Evolutionary conservation across 2,797 vertebrate genomes (phyloP), one percentile per base, ranked within the genome.

Genomic region (Cyprinodon diabolis): DNA sequence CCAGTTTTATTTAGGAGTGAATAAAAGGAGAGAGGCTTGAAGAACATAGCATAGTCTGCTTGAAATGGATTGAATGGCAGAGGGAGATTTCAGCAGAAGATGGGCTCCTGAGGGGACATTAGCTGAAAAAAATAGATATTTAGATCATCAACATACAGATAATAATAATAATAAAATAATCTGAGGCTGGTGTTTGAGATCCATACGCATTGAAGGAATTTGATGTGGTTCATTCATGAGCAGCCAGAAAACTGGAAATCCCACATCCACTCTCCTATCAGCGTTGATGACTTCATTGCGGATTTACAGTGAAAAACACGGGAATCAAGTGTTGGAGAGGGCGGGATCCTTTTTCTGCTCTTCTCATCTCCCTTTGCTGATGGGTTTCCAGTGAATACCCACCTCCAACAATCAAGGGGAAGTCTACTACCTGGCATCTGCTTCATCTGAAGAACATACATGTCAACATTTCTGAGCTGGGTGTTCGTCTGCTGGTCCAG

Each of bases 231-330:
- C 90, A 75, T 90, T 83, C 82, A 84, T 88, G 88, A 86, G 74
- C 83, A 74, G 71, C 55, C 69, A 78, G 72, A 79, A 62, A 77
- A 78, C 87, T 80, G 87, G 84, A 79, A 70, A 81, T 76, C 79
- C 87, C 85, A 78, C 79, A 77, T 87, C 84, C 83, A 81, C 71
- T 66, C 86, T 83, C 79, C 23, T 57, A 80, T 87, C 80, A 81
- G 55, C 80, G 84, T 91, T 84, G 89, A 91, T 92, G 92, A 94
- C 90, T 94, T 93, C 92, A 92, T 92, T 92, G 91, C 87, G 89
- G 91, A 93, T 91, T 91, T 91, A 90, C 90, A 91, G 90, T 89
- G 80, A 89, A 92, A 90, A 89, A 90, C 83, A 82, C 85, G 77
- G 88, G 90, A 91, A 85, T 90, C 90, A 68, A 84, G 86, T 83